A percentile compares a stretch with the other conserved stretches of the same genome.
phyloP scores from a whole-genome alignment of 1,140 invertebrate genomes.

The Wasmannia auropunctata region DNA sequence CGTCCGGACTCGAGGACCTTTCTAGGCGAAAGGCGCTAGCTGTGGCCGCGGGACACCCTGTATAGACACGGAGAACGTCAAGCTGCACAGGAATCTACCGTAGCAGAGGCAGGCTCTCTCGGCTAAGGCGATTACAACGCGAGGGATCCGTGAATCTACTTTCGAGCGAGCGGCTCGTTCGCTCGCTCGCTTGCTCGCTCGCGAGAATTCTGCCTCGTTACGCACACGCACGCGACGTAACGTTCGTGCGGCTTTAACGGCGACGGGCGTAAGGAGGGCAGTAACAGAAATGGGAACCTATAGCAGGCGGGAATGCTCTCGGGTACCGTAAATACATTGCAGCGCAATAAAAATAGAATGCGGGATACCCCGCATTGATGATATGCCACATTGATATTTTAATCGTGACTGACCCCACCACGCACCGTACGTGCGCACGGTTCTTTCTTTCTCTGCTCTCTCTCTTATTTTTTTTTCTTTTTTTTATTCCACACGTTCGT shows the following conservation, averaged over 20 bases:
- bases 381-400: slow-evolving; percentile 49
- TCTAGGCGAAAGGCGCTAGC: not conserved
- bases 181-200: not conserved
- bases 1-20: not conserved
- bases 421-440: not conserved
- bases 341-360: slow-evolving; percentile 55
- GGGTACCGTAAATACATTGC: slow-evolving; percentile 52
- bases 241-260: slow-evolving; percentile 67
- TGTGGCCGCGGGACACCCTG: slow-evolving; percentile 3
- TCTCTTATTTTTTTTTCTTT: not conserved
- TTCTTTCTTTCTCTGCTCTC: not conserved
- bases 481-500: not conserved
- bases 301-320: slow-evolving; percentile 56
- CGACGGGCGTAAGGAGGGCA: slow-evolving; percentile 63
- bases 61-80: slow-evolving; percentile 29
- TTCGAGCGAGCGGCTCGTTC: slow-evolving; percentile 51
- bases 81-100: slow-evolving; percentile 34
- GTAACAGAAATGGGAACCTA: slow-evolving; percentile 70
- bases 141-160: slow-evolving; percentile 60
- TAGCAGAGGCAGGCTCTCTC: not conserved
- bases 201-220: slow-evolving; percentile 65
- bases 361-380: slow-evolving; percentile 45
- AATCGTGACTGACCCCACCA: slow-evolving; percentile 14
- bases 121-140: not conserved
- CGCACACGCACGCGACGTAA: slow-evolving; percentile 63